Conservation (phyloP, 2,888 invertebrate species). For the Stramonita haemastoma region DNA sequence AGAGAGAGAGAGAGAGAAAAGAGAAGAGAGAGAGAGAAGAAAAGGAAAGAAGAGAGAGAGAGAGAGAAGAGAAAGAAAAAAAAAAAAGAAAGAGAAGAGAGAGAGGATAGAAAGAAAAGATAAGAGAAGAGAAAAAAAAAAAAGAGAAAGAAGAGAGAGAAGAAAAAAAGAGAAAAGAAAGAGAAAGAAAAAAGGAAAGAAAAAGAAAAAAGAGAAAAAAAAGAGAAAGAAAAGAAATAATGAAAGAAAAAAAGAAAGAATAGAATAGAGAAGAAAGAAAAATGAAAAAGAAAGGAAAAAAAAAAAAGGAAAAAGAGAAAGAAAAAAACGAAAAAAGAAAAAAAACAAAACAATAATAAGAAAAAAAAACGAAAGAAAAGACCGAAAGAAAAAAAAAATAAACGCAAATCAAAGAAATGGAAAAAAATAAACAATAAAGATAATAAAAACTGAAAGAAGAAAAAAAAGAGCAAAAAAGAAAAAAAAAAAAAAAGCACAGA, state of each 20-base stretch:
- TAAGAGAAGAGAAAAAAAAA: neutral
- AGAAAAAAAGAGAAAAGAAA: neutral
- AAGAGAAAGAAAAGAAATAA: neutral
- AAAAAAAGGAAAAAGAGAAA: too few relatives aligned
- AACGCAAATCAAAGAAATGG: too few relatives aligned
- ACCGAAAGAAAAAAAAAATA: too few relatives aligned
- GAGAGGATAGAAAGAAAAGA: neutral
- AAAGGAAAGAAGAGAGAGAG: neutral
- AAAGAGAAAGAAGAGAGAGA: neutral
- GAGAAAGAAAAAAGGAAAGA: neutral
- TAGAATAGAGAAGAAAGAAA: neutral
- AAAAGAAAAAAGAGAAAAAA: neutral
- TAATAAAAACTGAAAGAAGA: too few relatives aligned
- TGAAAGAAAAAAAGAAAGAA: neutral
- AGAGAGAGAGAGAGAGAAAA: neutral
- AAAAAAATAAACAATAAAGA: too few relatives aligned
- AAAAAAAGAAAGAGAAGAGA: neutral
- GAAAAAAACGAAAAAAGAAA: too few relatives aligned
- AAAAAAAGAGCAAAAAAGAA: too few relatives aligned
- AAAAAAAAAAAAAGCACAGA: too few relatives aligned
- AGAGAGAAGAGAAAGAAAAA: neutral
- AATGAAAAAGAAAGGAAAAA: neutral
- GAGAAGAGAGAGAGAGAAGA: neutral
- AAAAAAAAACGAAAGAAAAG: too few relatives aligned
- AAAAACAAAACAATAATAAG: too few relatives aligned